A percentile compares a stretch with the other conserved stretches of the same genome.
These are phyloP conservation scores for Galagoides demidoff DNA, from an alignment of 2,797 vertebrate genomes.

Conservation along the genomic window DNA sequence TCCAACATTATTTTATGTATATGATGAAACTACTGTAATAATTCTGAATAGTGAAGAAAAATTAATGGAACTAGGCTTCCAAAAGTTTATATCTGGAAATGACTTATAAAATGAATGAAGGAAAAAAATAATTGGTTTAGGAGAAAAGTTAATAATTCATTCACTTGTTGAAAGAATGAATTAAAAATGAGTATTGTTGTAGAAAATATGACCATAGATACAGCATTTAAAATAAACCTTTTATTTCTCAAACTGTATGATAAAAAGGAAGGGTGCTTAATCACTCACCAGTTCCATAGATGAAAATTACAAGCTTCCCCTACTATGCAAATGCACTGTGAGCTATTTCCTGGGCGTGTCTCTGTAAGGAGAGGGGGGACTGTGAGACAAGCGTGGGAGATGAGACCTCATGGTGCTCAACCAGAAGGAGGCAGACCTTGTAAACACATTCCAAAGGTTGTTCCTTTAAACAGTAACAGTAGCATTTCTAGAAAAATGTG, in stretches of 20 bases:
- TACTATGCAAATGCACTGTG: neutral
- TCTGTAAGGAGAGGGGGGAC: neutral
- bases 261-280: neutral
- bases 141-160: neutral
- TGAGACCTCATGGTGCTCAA: neutral
- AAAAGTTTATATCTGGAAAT: conserved; percentile 30
- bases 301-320: neutral
- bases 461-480: neutral
- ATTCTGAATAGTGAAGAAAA: neutral
- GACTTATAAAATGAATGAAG: neutral
- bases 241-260: neutral
- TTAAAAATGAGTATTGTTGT: neutral
- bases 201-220: neutral
- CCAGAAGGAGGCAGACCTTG: neutral
- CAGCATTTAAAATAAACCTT: conserved; percentile 36
- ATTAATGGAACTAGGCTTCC: neutral
- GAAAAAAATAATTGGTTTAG: conserved; percentile 6
- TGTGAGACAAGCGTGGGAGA: neutral
- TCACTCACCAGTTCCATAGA: neutral
- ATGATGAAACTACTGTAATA: neutral
- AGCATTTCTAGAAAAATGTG: neutral
- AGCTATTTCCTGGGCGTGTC: neutral
- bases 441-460: neutral
- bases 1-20: neutral
- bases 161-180: conserved; percentile 8